A percentile compares a stretch with the other conserved stretches of the same genome.
Conservation (phyloP, 1,140 invertebrate species). For the Pseudomyrmex concolor region DNA sequence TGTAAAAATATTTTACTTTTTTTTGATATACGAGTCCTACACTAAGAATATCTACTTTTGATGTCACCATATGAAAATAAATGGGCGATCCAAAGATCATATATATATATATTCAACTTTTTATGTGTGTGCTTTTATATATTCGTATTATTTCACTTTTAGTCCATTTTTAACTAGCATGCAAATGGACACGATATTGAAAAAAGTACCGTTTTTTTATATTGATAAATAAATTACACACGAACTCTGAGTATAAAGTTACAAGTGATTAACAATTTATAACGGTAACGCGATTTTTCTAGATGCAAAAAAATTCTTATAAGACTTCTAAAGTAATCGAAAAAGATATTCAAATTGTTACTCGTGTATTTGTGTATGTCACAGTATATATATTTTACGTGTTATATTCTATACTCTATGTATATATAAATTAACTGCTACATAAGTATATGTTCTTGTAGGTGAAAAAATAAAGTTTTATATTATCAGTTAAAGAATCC, state of each 20-base stretch:
- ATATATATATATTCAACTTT: constrained; percentile 46
- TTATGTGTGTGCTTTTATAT: constrained; percentile 66
- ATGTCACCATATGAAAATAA: constrained; percentile 64
- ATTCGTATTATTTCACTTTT: constrained; percentile 65
- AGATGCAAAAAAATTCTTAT: too few species aligned
- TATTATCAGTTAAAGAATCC: constrained; percentile 38
- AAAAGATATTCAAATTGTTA: not conserved
- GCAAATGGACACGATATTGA: not conserved
- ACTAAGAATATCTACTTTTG: constrained; percentile 60
- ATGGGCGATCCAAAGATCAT: constrained; percentile 55
- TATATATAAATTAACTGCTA: constrained; percentile 38
- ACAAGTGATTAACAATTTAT: too few species aligned
- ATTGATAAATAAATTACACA: constrained; percentile 29
- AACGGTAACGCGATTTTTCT: too few species aligned
- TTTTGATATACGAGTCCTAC: constrained; percentile 63
- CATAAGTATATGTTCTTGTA: constrained; percentile 7
- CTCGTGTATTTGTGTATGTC: constrained; percentile 4
- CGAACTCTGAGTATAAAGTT: constrained; percentile 59
- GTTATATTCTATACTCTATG: constrained; percentile 51
- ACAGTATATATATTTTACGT: constrained; percentile 10
- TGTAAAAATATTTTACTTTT: constrained; percentile 70
- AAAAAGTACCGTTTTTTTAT: too few species aligned
- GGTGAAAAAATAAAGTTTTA: constrained; percentile 21
- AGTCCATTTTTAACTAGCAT: constrained; percentile 43
- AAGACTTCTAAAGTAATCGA: constrained; percentile 21